Evolutionary conservation across 2,113 vertebrate species (phyloP), one percentile per base, ranked within the genome.

Genomic region (Stigmatopora nigra): DNA sequence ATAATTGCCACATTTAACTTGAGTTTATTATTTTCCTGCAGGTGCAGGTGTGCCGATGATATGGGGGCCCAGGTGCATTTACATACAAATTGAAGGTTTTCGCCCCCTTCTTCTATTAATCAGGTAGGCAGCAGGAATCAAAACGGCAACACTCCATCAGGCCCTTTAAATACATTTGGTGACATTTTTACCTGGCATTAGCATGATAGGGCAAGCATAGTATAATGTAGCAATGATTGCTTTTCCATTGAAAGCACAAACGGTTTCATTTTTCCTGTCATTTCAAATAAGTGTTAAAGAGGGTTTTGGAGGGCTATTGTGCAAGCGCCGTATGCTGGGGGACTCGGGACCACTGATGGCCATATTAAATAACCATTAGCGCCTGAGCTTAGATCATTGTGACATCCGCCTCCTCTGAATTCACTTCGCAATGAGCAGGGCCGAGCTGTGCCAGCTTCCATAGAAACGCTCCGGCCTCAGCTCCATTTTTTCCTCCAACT

Each of bases 261-360:
- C 95, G 94, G 93, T 99, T 98, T 99, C 97, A 99, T 98, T 99
- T 99, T 98, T 98, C 96, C 96, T 99, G 97, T 98, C 97, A 98
- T 96, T 95, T 99, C 97, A 97, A 99, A 99, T 99, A 99, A 99
- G 95, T 96, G 97, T 99, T 99, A 99, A 98, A 97, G 97, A 97
- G 93, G 94, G 92, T 94, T 56, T 96, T 94, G 93, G 94, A 97
- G 94, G 94, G 4, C 94, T 93, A 94, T 95, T 97, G 94, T 96
- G 95, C 92, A 90, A 91, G 72, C 89, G 92, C 95, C 93, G 92
- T 97, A 99, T 97, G 96, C 96, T 94, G 88, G 82, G 92, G 92
- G 94, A 93, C 95, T 94, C 92, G 93, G 92, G 94, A 96, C 95
- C 92, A 93, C 94, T 96, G 95, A 98, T 96, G 96, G 94, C 92